phyloP scores from a whole-genome alignment of 1,140 invertebrate species.

The Papilio machaon region DNA sequence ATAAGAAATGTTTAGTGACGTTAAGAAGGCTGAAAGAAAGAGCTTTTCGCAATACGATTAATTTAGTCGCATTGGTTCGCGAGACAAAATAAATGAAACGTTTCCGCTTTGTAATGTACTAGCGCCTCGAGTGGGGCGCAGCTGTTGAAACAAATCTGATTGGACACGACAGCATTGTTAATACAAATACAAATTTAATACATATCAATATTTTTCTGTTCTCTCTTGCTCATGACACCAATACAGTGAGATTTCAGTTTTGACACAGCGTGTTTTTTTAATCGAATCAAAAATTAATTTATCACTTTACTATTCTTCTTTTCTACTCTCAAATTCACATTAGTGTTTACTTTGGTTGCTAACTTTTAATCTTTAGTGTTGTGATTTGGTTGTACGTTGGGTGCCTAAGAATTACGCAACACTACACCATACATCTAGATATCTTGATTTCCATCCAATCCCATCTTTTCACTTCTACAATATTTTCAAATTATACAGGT shows the following conservation, averaged over 20 bases:
- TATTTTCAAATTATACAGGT: too few relatives aligned
- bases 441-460: too few relatives aligned
- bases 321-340: too few relatives aligned
- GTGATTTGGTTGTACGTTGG: too few relatives aligned
- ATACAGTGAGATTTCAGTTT: neutral
- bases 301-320: too few relatives aligned
- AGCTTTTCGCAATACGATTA: constrained; percentile 23
- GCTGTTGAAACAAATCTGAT: constrained; percentile 28
- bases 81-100: constrained; percentile 22
- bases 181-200: neutral
- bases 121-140: neutral
- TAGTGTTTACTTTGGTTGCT: too few relatives aligned
- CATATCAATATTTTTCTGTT: neutral
- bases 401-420: too few relatives aligned
- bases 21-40: constrained; percentile 12
- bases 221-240: neutral
- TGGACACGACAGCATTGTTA: neutral
- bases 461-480: too few relatives aligned
- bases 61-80: constrained; percentile 14
- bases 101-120: constrained; percentile 17
- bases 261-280: neutral
- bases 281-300: neutral
- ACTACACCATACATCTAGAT: too few relatives aligned
- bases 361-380: too few relatives aligned
- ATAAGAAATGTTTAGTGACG: neutral